These are phyloP conservation scores for Archips xylosteana DNA, from an alignment of 2,888 invertebrate species.

Conservation along the genomic window DNA sequence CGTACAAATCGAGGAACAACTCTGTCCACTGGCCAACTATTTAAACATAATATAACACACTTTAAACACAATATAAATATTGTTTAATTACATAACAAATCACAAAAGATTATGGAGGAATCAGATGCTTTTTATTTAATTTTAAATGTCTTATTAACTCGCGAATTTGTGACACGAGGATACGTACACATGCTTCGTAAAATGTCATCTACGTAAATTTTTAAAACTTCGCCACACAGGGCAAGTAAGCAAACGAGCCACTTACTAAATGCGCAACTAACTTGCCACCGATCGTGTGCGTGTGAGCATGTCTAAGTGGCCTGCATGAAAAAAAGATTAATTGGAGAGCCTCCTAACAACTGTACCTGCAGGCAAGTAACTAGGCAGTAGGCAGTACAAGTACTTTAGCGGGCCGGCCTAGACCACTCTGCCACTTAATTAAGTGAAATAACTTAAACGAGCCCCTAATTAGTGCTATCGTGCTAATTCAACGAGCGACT, in stretches of 20 bases:
- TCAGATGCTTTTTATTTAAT: no score
- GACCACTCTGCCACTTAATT: slow-evolving; percentile 85
- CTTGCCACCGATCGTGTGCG: slow-evolving; percentile 32
- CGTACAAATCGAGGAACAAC: no score
- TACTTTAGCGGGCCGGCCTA: slow-evolving; percentile 77
- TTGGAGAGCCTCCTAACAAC: slow-evolving; percentile 79
- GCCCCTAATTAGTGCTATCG: slow-evolving; percentile 84
- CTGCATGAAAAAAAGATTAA: slow-evolving; percentile 85
- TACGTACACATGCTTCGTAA: neutral
- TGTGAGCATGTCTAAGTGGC: slow-evolving; percentile 66
- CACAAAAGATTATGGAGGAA: no score
- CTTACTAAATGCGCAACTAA: slow-evolving; percentile 24
- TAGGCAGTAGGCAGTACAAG: slow-evolving; percentile 9
- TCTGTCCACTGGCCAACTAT: no score
- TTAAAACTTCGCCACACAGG: neutral
- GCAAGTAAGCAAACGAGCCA: slow-evolving; percentile 12
- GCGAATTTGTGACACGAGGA: no score
- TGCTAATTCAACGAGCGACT: slow-evolving; percentile 82
- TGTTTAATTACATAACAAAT: no score
- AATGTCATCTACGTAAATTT: neutral
- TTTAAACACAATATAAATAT: no score
- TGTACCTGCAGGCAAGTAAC: slow-evolving; percentile 59
- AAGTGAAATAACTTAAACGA: slow-evolving; percentile 85
- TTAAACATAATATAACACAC: no score
- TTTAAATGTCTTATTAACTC: no score